phyloP scores from a whole-genome alignment of 2,113 vertebrate genomes.

The Athene noctua region DNA sequence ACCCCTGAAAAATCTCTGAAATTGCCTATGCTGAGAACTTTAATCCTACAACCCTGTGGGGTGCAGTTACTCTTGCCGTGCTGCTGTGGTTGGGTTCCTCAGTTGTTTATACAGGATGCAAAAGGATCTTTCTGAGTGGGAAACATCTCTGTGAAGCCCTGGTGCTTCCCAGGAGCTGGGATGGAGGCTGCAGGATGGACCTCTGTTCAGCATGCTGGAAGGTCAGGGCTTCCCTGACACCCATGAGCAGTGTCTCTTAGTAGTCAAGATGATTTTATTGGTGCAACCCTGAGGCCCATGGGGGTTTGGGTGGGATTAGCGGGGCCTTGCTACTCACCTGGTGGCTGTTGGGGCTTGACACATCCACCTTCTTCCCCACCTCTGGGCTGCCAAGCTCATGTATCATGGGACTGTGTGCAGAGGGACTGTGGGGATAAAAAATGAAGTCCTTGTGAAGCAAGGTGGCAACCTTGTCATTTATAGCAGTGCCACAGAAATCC shows the following conservation, averaged over 20 bases:
- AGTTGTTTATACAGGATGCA: neutral
- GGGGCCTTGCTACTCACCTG: rapidly evolving
- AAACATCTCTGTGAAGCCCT: neutral
- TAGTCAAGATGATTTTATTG: neutral
- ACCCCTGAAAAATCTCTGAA: neutral
- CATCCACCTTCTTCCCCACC: neutral
- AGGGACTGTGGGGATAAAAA: neutral
- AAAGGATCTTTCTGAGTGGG: neutral
- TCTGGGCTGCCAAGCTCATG: neutral
- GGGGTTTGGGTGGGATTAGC: neutral
- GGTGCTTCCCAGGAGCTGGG: neutral
- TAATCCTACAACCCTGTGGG: neutral
- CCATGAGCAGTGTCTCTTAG: neutral
- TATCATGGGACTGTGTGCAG: neutral
- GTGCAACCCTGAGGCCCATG: rapidly evolving
- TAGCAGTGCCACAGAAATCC: neutral
- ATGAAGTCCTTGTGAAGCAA: neutral
- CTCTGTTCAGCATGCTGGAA: neutral
- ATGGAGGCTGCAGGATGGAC: neutral
- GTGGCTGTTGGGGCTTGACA: neutral
- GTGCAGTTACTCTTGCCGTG: neutral
- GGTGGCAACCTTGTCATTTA: neutral
- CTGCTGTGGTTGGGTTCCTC: neutral
- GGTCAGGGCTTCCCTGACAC: neutral
- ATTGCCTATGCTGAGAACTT: neutral